These are phyloP conservation scores for Ciona savignyi DNA, from an alignment of 23 tunicate genomes.

Conservation along the genomic window DNA sequence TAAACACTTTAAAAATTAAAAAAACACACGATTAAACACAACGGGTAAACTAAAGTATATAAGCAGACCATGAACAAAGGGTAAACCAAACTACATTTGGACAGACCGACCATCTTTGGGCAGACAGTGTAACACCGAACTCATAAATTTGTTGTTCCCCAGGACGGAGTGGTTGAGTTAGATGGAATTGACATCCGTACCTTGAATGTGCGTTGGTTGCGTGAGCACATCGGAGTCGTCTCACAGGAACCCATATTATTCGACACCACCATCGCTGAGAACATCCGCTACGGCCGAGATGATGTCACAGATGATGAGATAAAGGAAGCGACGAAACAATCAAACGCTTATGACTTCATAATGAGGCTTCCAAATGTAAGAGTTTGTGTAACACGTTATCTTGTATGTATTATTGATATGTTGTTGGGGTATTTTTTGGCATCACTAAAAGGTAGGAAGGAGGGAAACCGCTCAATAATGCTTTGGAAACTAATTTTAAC, in stretches of 20 bases:
- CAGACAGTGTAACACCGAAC: no score
- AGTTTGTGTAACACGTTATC: neutral
- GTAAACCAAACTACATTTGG: no score
- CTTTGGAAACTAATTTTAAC: no score
- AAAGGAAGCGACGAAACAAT: slow-evolving; percentile 63
- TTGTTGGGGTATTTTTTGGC: neutral
- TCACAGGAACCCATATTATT: slow-evolving; percentile 95
- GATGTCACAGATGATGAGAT: slow-evolving; percentile 84
- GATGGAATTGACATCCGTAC: slow-evolving; percentile 88
- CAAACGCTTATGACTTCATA: slow-evolving; percentile 95
- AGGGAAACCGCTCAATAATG: neutral
- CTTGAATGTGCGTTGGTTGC: slow-evolving; percentile 81
- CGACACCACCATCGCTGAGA: slow-evolving; percentile 90
- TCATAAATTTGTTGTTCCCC: no score
- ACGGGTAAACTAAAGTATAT: no score
- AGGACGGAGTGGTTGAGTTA: no score
- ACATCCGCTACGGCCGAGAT: slow-evolving; percentile 75
- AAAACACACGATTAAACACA: no score
- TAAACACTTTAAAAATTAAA: no score
- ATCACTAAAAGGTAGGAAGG: no score
- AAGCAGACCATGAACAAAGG: no score
- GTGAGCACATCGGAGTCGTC: slow-evolving; percentile 95
- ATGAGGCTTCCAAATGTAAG: slow-evolving; percentile 78
- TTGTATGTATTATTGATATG: neutral
- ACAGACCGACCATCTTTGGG: no score